Conservation (phyloP, 2,113 vertebrate species). For the Hassar affinis region DNA sequence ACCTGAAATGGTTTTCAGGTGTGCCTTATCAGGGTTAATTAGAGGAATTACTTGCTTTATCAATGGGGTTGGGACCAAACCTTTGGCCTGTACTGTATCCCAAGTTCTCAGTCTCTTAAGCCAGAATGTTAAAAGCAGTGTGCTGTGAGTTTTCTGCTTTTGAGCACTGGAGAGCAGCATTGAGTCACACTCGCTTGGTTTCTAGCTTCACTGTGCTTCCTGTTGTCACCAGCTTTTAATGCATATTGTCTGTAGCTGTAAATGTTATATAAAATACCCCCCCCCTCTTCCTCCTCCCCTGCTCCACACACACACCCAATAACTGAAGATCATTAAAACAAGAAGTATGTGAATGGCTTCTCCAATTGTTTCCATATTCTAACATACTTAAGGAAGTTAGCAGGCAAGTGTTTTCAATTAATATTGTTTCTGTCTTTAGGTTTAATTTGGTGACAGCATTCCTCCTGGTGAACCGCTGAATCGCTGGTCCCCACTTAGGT, state of each 20-base stretch:
- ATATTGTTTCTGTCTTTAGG: neutral
- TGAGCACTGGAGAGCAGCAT: slow-evolving; percentile 30
- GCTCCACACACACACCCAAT: neutral
- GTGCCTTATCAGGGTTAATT: too few relatives aligned
- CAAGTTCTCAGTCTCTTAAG: neutral
- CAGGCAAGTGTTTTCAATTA: neutral
- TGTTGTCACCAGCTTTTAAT: neutral
- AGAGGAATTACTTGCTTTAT: too few relatives aligned
- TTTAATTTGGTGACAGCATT: neutral
- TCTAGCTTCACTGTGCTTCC: neutral
- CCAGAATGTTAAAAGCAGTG: neutral
- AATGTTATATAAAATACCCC: neutral
- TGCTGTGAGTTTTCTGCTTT: neutral
- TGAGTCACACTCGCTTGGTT: neutral
- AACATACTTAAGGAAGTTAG: neutral
- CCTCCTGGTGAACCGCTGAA: neutral
- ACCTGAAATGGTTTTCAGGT: too few relatives aligned
- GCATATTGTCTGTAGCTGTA: neutral
- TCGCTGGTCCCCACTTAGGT: neutral
- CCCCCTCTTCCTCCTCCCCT: too few relatives aligned
- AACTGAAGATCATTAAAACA: neutral
- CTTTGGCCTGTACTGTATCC: too few relatives aligned
- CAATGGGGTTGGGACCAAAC: too few relatives aligned
- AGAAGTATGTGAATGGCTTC: neutral
- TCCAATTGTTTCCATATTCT: neutral